Evolutionary conservation across 2,888 invertebrate genomes (phyloP).

Genomic region (Apeira syringaria): DNA sequence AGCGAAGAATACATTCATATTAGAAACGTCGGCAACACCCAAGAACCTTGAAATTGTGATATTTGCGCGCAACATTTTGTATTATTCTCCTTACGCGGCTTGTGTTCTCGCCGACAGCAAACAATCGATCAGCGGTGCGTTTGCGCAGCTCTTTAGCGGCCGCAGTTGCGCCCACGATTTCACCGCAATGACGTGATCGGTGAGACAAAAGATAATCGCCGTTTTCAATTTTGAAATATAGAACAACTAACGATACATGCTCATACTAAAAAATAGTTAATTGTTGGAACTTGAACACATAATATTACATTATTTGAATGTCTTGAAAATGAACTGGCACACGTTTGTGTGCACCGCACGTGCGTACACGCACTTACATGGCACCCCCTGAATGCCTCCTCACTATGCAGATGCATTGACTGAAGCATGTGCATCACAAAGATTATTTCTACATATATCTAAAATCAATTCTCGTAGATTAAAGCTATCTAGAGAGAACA

Average conservation of each 20-base stretch:
- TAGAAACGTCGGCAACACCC: neutral
- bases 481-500: too few relatives aligned
- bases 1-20: neutral
- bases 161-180: slow-evolving; percentile 34
- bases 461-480: too few relatives aligned
- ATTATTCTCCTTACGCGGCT: slow-evolving; percentile 15
- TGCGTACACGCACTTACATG: too few relatives aligned
- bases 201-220: slow-evolving; percentile 35
- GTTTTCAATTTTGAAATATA: slow-evolving; percentile 6
- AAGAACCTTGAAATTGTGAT: slow-evolving; percentile 10
- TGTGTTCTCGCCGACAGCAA: slow-evolving; percentile 62
- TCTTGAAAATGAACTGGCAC: too few relatives aligned
- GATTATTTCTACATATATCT: too few relatives aligned
- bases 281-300: too few relatives aligned
- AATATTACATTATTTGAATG: too few relatives aligned
- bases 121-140: slow-evolving; percentile 58
- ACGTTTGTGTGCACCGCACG: too few relatives aligned
- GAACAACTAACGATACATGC: neutral
- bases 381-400: too few relatives aligned
- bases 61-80: slow-evolving; percentile 12
- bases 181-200: slow-evolving; percentile 21
- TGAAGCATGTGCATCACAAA: too few relatives aligned
- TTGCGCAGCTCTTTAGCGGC: slow-evolving; percentile 55
- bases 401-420: too few relatives aligned
- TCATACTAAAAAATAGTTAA: too few relatives aligned